These are phyloP conservation scores for Australoheros scitulus DNA, from an alignment of 2,113 vertebrate species.

Conservation along the genomic window DNA sequence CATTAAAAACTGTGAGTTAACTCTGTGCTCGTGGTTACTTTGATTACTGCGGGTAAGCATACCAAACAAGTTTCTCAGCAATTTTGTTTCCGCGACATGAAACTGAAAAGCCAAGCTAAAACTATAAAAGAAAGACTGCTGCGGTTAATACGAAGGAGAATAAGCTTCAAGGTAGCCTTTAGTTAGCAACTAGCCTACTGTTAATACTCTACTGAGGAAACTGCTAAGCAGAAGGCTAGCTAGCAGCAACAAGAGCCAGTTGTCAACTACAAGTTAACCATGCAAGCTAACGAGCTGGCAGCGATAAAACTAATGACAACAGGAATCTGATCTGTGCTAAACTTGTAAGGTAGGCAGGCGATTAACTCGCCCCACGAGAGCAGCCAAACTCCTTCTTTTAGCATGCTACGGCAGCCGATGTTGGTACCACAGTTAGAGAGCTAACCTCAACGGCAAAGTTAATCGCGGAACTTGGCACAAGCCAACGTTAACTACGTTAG, in stretches of 20 bases:
- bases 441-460: slow-evolving; percentile 64
- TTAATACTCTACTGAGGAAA: slow-evolving; percentile 28
- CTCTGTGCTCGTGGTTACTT: neutral
- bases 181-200: slow-evolving; percentile 59
- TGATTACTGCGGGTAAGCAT: neutral
- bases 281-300: neutral
- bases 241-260: slow-evolving; percentile 41
- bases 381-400: slow-evolving; percentile 65
- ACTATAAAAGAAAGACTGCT: neutral
- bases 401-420: slow-evolving; percentile 57
- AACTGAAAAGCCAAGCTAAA: neutral
- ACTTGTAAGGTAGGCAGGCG: slow-evolving; percentile 43
- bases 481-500: slow-evolving; percentile 15
- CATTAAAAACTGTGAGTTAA: neutral
- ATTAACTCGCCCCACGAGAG: slow-evolving; percentile 53
- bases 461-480: slow-evolving; percentile 50
- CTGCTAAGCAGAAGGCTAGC: slow-evolving; percentile 61
- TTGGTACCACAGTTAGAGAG: slow-evolving; percentile 28
- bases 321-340: neutral
- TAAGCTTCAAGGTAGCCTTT: slow-evolving; percentile 16
- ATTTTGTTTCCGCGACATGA: neutral
- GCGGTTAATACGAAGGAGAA: neutral
- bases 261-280: slow-evolving; percentile 38
- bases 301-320: slow-evolving; percentile 4
- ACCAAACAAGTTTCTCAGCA: neutral